Conservation (phyloP, 2,888 invertebrate genomes). For the Watsonalla cultraria region DNA sequence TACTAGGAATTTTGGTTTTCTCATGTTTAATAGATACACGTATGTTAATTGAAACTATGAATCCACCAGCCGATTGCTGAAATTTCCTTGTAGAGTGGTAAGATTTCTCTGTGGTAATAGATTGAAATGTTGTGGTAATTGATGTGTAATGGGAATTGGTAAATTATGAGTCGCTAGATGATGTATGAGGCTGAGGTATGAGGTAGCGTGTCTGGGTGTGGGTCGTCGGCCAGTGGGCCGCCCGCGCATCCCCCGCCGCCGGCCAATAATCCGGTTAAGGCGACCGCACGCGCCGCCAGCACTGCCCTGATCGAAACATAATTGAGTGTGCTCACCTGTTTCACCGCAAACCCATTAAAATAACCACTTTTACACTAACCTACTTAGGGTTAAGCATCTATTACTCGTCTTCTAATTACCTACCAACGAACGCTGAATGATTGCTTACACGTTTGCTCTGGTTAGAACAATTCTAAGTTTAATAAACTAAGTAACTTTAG, state of each 20-base stretch:
- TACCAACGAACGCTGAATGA: too few species aligned
- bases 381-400: neutral
- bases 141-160: slow-evolving; percentile 13
- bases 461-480: too few species aligned
- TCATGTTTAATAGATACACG: too few species aligned
- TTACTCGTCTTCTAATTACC: neutral
- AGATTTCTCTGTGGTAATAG: too few species aligned
- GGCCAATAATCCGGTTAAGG: slow-evolving; percentile 64
- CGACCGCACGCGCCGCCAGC: slow-evolving; percentile 56
- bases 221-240: slow-evolving; percentile 1
- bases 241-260: slow-evolving; percentile 15
- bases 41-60: too few species aligned
- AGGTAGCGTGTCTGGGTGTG: slow-evolving; percentile 15
- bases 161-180: slow-evolving; percentile 36
- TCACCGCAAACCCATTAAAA: slow-evolving; percentile 36
- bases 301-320: slow-evolving; percentile 64
- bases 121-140: slow-evolving; percentile 1
- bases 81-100: too few species aligned
- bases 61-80: too few species aligned
- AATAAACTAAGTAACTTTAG: too few species aligned
- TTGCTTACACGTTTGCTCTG: too few species aligned
- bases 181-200: slow-evolving; percentile 36
- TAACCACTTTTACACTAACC: slow-evolving; percentile 18
- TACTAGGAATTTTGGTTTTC: too few species aligned
- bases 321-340: slow-evolving; percentile 63